phyloP scores from a whole-genome alignment of 1,140 invertebrate genomes.

The Zaprionus inermis region DNA sequence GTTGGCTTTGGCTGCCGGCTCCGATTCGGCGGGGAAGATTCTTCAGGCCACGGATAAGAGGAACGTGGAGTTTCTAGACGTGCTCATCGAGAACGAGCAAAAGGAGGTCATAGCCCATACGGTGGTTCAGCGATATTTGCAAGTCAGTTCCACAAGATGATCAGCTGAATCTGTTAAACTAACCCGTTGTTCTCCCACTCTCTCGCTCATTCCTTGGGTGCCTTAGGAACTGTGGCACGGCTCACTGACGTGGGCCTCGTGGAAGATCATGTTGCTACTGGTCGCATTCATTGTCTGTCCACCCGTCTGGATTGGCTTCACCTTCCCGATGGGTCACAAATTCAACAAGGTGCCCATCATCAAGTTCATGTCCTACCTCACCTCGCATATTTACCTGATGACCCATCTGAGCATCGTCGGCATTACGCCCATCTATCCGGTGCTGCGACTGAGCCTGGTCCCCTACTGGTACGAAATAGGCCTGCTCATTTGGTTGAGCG shows the following conservation, averaged over 20 bases:
- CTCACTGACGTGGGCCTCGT: constrained; percentile 96
- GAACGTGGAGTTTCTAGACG: constrained; percentile 97
- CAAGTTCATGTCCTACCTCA: constrained; percentile 99
- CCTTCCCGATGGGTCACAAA: constrained; percentile 96
- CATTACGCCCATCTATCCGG: constrained; percentile 94
- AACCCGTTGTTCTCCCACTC: constrained; percentile 7
- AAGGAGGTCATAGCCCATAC: constrained; percentile 97
- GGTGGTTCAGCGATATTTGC: constrained; percentile 94
- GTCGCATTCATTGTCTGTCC: constrained; percentile 96
- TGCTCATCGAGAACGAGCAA: constrained; percentile 99
- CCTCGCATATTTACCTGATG: constrained; percentile 99
- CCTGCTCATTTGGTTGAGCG: constrained; percentile 97
- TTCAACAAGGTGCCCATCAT: constrained; percentile 99
- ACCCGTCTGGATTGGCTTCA: constrained; percentile 98
- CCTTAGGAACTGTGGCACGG: constrained; percentile 97
- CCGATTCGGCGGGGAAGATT: constrained; percentile 96
- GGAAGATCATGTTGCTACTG: constrained; percentile 97
- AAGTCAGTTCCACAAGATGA: constrained; percentile 86
- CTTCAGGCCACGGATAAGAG: constrained; percentile 95
- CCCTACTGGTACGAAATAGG: constrained; percentile 98
- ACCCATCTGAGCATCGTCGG: constrained; percentile 95
- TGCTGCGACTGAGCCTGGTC: constrained; percentile 89
- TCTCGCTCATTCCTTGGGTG: not conserved
- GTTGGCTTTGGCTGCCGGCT: constrained; percentile 95
- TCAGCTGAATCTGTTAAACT: constrained; percentile 20